A percentile compares a stretch with the other conserved stretches of the same genome.
These are phyloP conservation scores for Crossaster papposus DNA, from an alignment of 53 echinoderm and acorn worm species.

Conservation along the genomic window DNA sequence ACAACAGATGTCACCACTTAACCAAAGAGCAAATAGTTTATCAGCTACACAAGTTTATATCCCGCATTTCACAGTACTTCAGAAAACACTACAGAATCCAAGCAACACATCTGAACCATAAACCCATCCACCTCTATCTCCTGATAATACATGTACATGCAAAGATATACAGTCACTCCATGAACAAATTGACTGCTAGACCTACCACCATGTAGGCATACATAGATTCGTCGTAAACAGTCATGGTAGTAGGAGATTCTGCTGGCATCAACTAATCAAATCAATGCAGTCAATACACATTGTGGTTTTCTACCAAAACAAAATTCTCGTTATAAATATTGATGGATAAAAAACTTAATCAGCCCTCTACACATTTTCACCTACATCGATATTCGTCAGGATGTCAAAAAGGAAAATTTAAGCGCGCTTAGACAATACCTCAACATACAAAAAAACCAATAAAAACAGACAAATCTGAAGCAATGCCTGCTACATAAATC, in stretches of 20 bases:
- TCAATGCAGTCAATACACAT: background rate
- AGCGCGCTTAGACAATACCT: no score
- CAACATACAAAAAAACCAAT: no score
- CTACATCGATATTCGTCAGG: background rate
- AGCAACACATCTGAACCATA: background rate
- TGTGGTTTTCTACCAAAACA: background rate
- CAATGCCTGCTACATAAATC: background rate
- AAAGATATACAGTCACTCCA: background rate
- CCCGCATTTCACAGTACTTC: background rate
- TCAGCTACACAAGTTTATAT: background rate
- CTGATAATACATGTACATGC: slow-evolving; percentile 9
- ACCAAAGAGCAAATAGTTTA: background rate
- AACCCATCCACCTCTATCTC: background rate
- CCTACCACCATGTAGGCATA: slow-evolving; percentile 44
- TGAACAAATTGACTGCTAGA: background rate
- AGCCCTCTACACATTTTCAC: background rate
- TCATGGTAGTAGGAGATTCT: slow-evolving; percentile 18
- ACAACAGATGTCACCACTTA: background rate
- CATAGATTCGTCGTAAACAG: slow-evolving; percentile 43
- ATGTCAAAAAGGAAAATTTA: background rate
- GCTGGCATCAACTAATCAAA: slow-evolving; percentile 24
- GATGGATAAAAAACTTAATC: background rate
- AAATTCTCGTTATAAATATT: background rate
- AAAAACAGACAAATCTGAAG: no score
- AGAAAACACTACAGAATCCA: background rate